Base-by-base conservation (phyloP, 35 echinoderm and acorn worm species). In the Heliocidaris erythrogramma region DNA sequence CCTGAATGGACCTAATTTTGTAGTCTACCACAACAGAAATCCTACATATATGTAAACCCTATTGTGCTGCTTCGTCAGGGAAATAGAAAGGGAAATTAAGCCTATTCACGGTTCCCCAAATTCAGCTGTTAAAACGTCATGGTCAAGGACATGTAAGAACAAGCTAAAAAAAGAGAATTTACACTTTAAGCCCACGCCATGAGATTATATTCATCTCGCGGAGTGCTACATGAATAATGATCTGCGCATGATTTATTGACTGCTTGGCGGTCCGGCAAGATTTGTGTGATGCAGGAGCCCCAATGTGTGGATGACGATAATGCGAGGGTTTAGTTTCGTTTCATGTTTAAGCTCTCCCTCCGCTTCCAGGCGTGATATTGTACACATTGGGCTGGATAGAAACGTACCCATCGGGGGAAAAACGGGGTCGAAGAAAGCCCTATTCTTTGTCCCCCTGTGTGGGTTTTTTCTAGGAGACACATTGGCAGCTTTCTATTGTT, bases 21-120 rank as follows among this genome's bases (percentile, higher is more conserved):
- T 78, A 78, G 27, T n/a, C 65, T 5, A 78, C 65, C 65, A 21
- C 21, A 78, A 78, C 21, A 78, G 65, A 78, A 78, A 78, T 78
- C 65, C 65, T 78, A 78, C 65, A 78, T 78, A 78, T 78, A 78
- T 78, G 65, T 78, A 78, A 78, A 5, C 65, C 65, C 65, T 78
- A 27, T 78, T 78, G 65, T 78, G 65, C 27, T 18, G 24, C 87
- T 89, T 42, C 18, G 42, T 7, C 87, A 42, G 87, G 87, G 87
- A 89, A 89, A 89, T 89, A 89, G 87, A 89, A 32, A 89, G 87
- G 87, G 87, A 89, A 89, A 89, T 89, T 89, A 89, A 48, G 31
- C 31, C 31, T 89, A 89, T 48, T 89, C 31, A 42, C 87, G 24
- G 17, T 89, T 48, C 87, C 31, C 47, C 31, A 89, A 89, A 89